phyloP scores from a whole-genome alignment of 2,113 vertebrate species.

The Perognathus longimembris region DNA sequence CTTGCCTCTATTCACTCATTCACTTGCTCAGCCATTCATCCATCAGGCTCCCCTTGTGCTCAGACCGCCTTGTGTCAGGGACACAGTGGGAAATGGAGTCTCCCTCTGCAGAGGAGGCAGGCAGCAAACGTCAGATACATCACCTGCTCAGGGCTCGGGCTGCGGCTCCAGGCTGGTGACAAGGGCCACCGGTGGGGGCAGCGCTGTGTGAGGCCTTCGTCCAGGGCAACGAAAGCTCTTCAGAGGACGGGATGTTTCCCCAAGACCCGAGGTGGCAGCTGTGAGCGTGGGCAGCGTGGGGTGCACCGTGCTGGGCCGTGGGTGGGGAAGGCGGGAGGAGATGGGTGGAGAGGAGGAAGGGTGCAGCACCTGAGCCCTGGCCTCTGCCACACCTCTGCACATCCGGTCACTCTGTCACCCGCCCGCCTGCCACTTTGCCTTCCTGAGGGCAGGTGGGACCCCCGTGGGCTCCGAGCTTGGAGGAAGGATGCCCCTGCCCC shows the following conservation, averaged over 20 bases:
- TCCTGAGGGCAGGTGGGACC: too few species aligned
- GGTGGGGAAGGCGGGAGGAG: too few species aligned
- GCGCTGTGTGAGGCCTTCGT: neutral
- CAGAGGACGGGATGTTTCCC: neutral
- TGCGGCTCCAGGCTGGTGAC: too few species aligned
- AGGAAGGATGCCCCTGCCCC: neutral
- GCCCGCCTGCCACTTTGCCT: too few species aligned
- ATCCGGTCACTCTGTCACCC: neutral
- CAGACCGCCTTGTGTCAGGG: neutral
- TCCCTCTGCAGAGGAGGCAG: fast-evolving
- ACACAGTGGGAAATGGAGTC: neutral
- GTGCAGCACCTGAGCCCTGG: fast-evolving
- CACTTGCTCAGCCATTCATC: too few species aligned
- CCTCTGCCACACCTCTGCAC: fast-evolving
- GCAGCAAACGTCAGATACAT: fast-evolving
- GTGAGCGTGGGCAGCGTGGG: fast-evolving
- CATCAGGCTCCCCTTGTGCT: neutral
- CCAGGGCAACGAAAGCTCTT: fast-evolving
- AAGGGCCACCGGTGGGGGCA: too few species aligned
- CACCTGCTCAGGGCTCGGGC: fast-evolving
- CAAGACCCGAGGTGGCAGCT: neutral
- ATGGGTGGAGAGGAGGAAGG: neutral
- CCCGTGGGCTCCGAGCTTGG: neutral
- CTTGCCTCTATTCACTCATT: neutral
- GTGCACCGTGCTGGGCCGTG: neutral